Evolutionary conservation across 2,113 vertebrate genomes (phyloP).

Genomic region (Puffinus mauretanicus): DNA sequence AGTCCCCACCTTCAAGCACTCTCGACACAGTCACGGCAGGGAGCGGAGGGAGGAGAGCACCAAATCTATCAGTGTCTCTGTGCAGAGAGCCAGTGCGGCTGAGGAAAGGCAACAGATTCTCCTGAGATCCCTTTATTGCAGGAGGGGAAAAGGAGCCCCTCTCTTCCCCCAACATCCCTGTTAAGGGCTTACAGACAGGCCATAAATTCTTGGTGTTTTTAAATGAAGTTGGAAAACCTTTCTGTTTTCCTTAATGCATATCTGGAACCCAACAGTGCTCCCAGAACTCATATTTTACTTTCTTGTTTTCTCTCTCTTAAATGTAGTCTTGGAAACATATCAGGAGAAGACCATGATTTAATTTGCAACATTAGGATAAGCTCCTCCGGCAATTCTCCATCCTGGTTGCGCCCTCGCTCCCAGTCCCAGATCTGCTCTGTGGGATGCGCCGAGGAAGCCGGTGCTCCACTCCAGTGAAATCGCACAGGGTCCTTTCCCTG

Average conservation of each 20-base stretch:
- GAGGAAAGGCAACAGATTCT: neutral
- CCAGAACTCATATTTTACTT: neutral
- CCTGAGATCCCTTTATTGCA: neutral
- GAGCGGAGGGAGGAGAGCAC: neutral
- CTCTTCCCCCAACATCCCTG: neutral
- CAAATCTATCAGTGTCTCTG: neutral
- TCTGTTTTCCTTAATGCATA: neutral
- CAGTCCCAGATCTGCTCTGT: neutral
- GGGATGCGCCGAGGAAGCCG: neutral
- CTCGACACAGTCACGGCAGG: rapidly evolving
- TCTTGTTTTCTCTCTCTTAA: neutral
- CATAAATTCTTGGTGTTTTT: neutral
- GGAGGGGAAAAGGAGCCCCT: neutral
- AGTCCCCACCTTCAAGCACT: neutral
- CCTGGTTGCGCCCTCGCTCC: neutral
- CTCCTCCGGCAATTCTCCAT: neutral
- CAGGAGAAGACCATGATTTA: neutral
- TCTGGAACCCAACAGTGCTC: neutral
- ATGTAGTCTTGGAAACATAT: neutral
- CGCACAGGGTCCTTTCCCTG: neutral
- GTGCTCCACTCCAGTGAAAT: neutral
- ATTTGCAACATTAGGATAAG: neutral
- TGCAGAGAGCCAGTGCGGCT: neutral
- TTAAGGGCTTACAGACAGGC: neutral
- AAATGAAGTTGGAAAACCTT: neutral